These are phyloP conservation scores for Hirudo medicinalis DNA, from an alignment of 1,140 invertebrate species.

Conservation along the genomic window DNA sequence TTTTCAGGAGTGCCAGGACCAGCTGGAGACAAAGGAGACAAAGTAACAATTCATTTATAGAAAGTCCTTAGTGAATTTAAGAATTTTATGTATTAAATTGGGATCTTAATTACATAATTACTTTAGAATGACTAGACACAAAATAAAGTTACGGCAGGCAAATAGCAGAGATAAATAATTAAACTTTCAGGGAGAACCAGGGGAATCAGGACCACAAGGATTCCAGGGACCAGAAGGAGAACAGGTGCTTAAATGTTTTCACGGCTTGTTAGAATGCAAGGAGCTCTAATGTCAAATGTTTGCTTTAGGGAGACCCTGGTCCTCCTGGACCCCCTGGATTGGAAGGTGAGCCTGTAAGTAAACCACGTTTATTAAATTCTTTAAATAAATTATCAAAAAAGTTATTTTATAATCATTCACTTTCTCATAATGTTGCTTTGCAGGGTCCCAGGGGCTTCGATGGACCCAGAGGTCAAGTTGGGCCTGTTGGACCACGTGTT, in stretches of 20 bases:
- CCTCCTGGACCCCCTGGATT: conserved; percentile 55
- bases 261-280: conserved; percentile 11
- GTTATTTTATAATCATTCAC: not conserved
- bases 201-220: conserved; percentile 55
- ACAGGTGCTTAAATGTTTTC: conserved; percentile 25
- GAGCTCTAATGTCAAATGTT: not conserved
- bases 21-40: conserved; percentile 52
- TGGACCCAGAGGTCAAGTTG: conserved; percentile 20
- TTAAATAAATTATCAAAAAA: not conserved
- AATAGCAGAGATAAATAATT: too few relatives aligned
- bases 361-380: not conserved
- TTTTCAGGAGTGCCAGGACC: conserved; percentile 54
- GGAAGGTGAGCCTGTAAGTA: conserved; percentile 41
- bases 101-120: too few relatives aligned
- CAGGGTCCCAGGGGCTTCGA: conserved; percentile 19
- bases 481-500: conserved; percentile 19
- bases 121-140: too few relatives aligned
- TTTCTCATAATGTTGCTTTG: not conserved
- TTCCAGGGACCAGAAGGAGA: conserved; percentile 47
- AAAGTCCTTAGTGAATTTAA: not conserved
- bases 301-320: conserved; percentile 53
- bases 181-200: conserved; percentile 50
- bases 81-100: too few relatives aligned
- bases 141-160: too few relatives aligned
- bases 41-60: not conserved